phyloP scores from a whole-genome alignment of 2,113 vertebrate species.

The Varanus komodoensis region DNA sequence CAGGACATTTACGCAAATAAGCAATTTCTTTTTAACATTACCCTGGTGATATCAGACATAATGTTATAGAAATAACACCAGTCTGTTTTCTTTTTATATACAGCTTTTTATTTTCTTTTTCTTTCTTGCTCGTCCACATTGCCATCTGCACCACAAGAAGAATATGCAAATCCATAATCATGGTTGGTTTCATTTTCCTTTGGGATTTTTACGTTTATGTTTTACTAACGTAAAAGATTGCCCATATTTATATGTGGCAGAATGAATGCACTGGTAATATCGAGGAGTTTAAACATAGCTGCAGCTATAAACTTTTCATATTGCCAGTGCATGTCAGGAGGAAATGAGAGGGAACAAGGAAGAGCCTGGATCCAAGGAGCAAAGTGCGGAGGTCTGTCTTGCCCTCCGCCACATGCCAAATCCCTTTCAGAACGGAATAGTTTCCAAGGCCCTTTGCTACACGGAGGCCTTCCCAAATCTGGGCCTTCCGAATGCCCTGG shows the following conservation, averaged over 20 bases:
- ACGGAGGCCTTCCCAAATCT: no score
- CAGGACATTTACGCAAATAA: neutral
- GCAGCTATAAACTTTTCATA: neutral
- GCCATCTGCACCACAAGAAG: neutral
- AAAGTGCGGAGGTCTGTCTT: neutral
- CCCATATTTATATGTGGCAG: neutral
- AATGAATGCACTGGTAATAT: neutral
- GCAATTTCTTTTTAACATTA: slow-evolving; percentile 21
- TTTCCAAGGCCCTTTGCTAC: no score
- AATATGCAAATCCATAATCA: slow-evolving; percentile 8
- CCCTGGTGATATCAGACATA: slow-evolving; percentile 14
- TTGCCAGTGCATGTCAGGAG: neutral
- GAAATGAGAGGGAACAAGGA: neutral
- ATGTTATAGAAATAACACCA: slow-evolving; percentile 5
- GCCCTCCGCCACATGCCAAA: neutral
- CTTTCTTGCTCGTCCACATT: neutral
- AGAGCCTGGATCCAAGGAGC: neutral
- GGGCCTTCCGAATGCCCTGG: no score
- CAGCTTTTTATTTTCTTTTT: neutral
- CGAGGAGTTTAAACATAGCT: neutral
- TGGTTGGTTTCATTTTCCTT: slow-evolving; percentile 14
- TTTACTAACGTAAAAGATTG: neutral
- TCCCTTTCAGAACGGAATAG: no score
- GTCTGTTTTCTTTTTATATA: neutral
- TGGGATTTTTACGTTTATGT: neutral